Percentiles rank a stretch among this genome's conserved stretches.
These are phyloP conservation scores for Luperina testacea DNA, from an alignment of 2,888 invertebrate genomes.

Conservation along the genomic window DNA sequence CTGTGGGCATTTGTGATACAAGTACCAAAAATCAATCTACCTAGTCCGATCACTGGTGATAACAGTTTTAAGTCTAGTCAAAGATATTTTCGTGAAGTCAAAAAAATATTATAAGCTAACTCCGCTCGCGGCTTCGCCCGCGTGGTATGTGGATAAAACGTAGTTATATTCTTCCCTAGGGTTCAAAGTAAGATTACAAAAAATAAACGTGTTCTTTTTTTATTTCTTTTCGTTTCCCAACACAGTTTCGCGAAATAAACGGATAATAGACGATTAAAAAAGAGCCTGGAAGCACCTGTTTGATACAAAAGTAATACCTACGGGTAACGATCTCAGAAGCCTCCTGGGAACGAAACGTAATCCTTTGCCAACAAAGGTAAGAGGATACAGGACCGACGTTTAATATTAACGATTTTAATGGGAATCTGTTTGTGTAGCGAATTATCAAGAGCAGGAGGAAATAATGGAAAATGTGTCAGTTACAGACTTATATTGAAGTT, in stretches of 20 bases:
- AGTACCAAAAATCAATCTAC: no score
- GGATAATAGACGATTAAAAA: slow-evolving; percentile 24
- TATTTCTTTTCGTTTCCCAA: not conserved
- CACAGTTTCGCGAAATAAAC: not conserved
- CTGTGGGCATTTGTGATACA: no score
- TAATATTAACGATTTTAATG: slow-evolving; percentile 29
- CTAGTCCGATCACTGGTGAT: no score
- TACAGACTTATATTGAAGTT: no score
- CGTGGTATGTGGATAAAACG: not conserved
- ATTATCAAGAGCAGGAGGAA: slow-evolving; percentile 16
- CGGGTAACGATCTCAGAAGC: slow-evolving; percentile 35
- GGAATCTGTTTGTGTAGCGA: slow-evolving; percentile 32
- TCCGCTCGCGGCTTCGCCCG: not conserved
- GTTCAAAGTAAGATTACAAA: not conserved
- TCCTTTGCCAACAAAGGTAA: slow-evolving; percentile 36
- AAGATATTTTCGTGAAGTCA: not conserved
- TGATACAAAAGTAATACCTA: slow-evolving; percentile 11
- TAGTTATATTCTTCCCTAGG: not conserved
- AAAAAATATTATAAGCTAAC: not conserved
- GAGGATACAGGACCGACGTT: slow-evolving; percentile 5
- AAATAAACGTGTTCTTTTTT: not conserved
- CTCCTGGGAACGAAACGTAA: slow-evolving; percentile 23
- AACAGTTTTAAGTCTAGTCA: not conserved
- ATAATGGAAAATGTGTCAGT: not conserved
- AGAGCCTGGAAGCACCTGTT: slow-evolving; percentile 1